A percentile compares a stretch with the other conserved stretches of the same genome.
These are phyloP conservation scores for Drosophila pseudoananassae DNA, from an alignment of 1,140 invertebrate genomes.

Conservation along the genomic window DNA sequence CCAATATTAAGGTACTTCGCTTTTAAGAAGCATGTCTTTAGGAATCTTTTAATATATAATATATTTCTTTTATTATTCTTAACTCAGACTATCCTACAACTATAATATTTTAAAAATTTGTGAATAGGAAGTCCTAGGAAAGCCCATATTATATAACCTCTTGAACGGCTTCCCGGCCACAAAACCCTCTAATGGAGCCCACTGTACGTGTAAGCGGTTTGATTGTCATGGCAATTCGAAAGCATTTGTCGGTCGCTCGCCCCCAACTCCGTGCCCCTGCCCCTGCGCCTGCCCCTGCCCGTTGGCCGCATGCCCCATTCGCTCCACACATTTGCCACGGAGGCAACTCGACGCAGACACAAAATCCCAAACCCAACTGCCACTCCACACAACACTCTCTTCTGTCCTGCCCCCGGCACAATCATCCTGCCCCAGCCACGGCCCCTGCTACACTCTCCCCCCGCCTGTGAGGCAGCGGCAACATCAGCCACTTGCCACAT, in stretches of 20 bases:
- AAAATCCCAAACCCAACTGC: constrained; percentile 31
- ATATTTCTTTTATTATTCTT: no score
- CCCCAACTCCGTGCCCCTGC: not conserved
- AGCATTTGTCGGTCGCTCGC: constrained; percentile 76
- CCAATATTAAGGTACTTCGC: no score
- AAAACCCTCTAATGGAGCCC: constrained; percentile 23
- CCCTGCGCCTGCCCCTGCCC: not conserved
- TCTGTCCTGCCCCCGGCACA: constrained; percentile 11
- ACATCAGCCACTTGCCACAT: constrained; percentile 80
- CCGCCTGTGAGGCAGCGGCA: constrained; percentile 15
- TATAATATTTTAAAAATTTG: not conserved
- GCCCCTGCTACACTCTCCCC: constrained; percentile 12
- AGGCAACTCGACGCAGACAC: constrained; percentile 36
- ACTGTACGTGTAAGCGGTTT: constrained; percentile 80
- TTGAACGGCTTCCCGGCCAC: not conserved
- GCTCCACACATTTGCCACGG: constrained; percentile 26
- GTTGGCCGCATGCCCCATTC: not conserved
- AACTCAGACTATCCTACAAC: not conserved
- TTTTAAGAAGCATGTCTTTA: no score
- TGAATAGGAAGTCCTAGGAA: not conserved
- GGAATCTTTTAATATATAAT: no score
- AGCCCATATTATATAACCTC: not conserved
- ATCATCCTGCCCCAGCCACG: not conserved
- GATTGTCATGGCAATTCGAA: constrained; percentile 82
- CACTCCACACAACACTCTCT: constrained; percentile 9